Percentiles rank a stretch among this genome's conserved stretches.
Evolutionary conservation across 1,140 invertebrate genomes (phyloP).

Genomic region (Trichogramma pretiosum): DNA sequence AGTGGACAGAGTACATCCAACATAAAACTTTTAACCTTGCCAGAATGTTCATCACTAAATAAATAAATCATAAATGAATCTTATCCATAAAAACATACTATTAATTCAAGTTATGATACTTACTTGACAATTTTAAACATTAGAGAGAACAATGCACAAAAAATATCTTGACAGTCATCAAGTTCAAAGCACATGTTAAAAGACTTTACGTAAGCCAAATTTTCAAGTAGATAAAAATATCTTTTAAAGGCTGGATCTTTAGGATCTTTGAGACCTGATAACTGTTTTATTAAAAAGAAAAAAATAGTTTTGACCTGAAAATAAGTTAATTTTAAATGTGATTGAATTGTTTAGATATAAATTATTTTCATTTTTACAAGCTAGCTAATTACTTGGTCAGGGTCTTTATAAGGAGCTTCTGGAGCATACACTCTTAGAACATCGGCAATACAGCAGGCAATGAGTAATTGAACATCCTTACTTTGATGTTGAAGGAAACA

Average conservation of each 20-base stretch:
- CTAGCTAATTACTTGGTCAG: slow-evolving; percentile 73
- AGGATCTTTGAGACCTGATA: slow-evolving; percentile 87
- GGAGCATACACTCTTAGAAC: slow-evolving; percentile 95
- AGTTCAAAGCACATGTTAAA: slow-evolving; percentile 99
- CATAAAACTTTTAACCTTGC: slow-evolving; percentile 94
- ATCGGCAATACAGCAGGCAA: slow-evolving; percentile 95
- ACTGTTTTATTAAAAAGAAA: slow-evolving; percentile 89
- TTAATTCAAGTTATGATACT: slow-evolving; percentile 35
- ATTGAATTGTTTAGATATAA: slow-evolving; percentile 7
- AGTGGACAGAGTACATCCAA: slow-evolving; percentile 88
- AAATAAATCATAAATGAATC: slow-evolving; percentile 18
- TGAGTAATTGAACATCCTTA: slow-evolving; percentile 86
- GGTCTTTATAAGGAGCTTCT: slow-evolving; percentile 95
- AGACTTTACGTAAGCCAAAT: slow-evolving; percentile 94
- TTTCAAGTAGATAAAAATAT: slow-evolving; percentile 93
- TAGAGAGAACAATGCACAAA: slow-evolving; percentile 86
- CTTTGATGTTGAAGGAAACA: slow-evolving; percentile 84
- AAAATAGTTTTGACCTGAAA: slow-evolving; percentile 75
- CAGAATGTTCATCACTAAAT: slow-evolving; percentile 86
- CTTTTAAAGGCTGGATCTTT: slow-evolving; percentile 96
- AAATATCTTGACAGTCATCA: slow-evolving; percentile 95
- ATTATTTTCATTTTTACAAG: too few relatives aligned
- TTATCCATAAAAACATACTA: neutral
- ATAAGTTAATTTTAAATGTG: slow-evolving; percentile 6
- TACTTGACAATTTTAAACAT: slow-evolving; percentile 96